Conservation (phyloP, 2,113 vertebrate genomes). For the Holacanthus passer region DNA sequence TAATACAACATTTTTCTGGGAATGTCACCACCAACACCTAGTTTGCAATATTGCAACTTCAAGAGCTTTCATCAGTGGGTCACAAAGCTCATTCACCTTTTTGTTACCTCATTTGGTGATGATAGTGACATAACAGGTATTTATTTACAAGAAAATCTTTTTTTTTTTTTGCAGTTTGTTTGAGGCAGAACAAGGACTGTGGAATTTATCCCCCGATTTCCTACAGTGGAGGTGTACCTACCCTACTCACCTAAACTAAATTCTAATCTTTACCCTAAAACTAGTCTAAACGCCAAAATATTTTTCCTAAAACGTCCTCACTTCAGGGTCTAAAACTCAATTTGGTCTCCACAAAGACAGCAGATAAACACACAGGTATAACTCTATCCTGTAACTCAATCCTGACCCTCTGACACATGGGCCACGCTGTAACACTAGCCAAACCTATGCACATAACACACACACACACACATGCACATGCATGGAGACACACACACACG, state of each 20-base stretch:
- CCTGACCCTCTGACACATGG: conserved; percentile 66
- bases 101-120: too few species aligned
- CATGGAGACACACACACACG: conserved; percentile 46
- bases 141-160: too few species aligned
- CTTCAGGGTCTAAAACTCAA: not conserved
- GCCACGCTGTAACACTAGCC: conserved; percentile 79
- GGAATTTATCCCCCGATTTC: not conserved
- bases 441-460: conserved; percentile 60
- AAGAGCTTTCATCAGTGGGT: too few species aligned
- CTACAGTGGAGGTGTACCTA: not conserved
- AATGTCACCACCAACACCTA: too few species aligned
- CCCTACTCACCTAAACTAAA: not conserved
- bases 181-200: not conserved
- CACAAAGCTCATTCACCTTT: too few species aligned
- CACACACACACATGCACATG: conserved; percentile 26
- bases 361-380: conserved; percentile 59
- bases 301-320: conserved; percentile 1
- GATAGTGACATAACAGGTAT: too few species aligned
- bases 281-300: not conserved
- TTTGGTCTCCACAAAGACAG: conserved; percentile 28
- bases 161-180: too few species aligned
- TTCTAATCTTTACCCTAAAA: not conserved
- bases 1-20: too few species aligned
- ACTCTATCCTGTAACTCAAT: conserved; percentile 78
- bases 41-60: too few species aligned